These are phyloP conservation scores for Caranx ignobilis DNA, from an alignment of 2,113 vertebrate genomes.

Conservation along the genomic window DNA sequence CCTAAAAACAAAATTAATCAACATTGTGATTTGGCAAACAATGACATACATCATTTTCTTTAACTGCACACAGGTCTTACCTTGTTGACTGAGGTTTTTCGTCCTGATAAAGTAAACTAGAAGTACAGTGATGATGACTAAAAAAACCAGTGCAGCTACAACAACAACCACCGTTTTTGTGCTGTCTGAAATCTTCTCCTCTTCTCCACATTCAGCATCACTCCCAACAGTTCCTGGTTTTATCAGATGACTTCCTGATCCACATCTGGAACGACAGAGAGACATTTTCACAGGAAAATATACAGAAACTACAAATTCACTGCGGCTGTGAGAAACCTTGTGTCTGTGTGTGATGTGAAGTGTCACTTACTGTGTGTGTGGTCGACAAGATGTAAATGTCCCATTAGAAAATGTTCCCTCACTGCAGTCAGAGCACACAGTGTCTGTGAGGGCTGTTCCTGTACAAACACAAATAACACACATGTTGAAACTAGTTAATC, in stretches of 20 bases:
- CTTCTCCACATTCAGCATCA: constrained; percentile 36
- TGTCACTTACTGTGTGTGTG: constrained; percentile 49
- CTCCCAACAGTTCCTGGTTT: constrained; percentile 23
- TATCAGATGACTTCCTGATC: background rate
- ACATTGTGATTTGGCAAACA: background rate
- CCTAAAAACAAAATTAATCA: background rate
- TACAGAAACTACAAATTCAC: background rate
- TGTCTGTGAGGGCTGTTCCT: constrained; percentile 37
- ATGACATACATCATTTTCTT: background rate
- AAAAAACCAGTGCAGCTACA: background rate
- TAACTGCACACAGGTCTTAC: background rate
- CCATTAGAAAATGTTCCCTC: constrained; percentile 51
- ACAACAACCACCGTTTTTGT: rapidly evolving
- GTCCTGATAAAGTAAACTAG: background rate
- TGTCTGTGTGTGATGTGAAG: background rate
- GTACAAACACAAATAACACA: background rate
- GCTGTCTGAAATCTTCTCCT: rapidly evolving
- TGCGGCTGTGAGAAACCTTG: background rate
- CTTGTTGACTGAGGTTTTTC: rapidly evolving
- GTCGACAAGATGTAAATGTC: constrained; percentile 37
- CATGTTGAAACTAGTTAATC: too few species aligned
- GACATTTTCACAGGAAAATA: background rate
- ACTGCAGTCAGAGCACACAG: constrained; percentile 39
- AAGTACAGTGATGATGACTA: rapidly evolving
- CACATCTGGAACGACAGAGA: constrained; percentile 45